Conservation (phyloP, 2,888 invertebrate species). For the Drosophila yooni region DNA sequence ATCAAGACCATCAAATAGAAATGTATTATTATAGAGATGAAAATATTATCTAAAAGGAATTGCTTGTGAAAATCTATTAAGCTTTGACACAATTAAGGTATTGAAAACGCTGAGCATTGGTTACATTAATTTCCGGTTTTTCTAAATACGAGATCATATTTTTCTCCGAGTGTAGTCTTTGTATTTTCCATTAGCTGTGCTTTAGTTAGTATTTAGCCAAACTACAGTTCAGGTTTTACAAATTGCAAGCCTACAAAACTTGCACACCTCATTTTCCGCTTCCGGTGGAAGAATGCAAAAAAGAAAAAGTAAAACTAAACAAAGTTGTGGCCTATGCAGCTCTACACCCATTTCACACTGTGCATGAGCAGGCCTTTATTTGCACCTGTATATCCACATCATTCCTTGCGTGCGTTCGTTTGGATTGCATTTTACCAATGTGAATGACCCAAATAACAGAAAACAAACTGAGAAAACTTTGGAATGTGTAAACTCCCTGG, state of each 20-base stretch:
- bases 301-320: slow-evolving; percentile 6
- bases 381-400: neutral
- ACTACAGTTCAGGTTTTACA: slow-evolving; percentile 15
- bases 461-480: slow-evolving; percentile 68
- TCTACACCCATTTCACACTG: slow-evolving; percentile 35
- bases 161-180: neutral
- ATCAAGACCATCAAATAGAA: too few species aligned
- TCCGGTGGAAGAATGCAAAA: slow-evolving; percentile 44
- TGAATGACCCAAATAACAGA: slow-evolving; percentile 85
- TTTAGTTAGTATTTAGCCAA: slow-evolving; percentile 2
- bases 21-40: neutral
- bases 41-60: neutral
- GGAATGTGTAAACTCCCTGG: slow-evolving; percentile 32
- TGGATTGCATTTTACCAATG: slow-evolving; percentile 75
- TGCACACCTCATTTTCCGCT: slow-evolving; percentile 74
- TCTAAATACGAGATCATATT: neutral
- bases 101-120: neutral
- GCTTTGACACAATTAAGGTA: neutral
- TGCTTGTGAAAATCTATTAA: neutral
- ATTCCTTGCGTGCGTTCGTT: slow-evolving; percentile 61
- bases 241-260: slow-evolving; percentile 38
- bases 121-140: neutral
- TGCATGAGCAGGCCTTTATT: slow-evolving; percentile 10
- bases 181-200: neutral
- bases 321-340: slow-evolving; percentile 7